phyloP scores from a whole-genome alignment of 1,140 invertebrate species.

The Caenorhabditis latens region DNA sequence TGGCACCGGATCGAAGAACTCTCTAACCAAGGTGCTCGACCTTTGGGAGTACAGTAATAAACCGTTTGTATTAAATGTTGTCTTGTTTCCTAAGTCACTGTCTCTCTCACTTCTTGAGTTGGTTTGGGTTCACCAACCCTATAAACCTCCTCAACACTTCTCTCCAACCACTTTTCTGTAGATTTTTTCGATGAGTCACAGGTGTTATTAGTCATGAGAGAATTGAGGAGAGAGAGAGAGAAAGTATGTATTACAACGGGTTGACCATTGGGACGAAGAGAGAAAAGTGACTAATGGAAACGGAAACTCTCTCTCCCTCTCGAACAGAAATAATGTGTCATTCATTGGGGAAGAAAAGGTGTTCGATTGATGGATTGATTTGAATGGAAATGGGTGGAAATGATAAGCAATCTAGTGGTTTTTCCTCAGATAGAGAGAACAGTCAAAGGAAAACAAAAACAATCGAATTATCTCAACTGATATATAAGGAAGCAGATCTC shows the following conservation, averaged over 20 bases:
- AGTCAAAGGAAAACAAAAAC: too few relatives aligned
- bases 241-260: slow-evolving; percentile 42
- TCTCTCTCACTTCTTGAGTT: too few relatives aligned
- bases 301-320: not conserved
- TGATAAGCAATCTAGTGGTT: not conserved
- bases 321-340: slow-evolving; percentile 16
- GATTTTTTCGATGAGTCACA: slow-evolving; percentile 21
- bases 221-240: not conserved
- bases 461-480: too few relatives aligned
- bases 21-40: too few relatives aligned
- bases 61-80: too few relatives aligned
- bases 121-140: too few relatives aligned
- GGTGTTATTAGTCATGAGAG: slow-evolving; percentile 54
- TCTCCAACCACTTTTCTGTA: not conserved
- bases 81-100: too few relatives aligned
- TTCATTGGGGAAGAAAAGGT: not conserved
- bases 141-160: too few relatives aligned
- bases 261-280: slow-evolving; percentile 20
- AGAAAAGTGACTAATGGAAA: slow-evolving; percentile 52
- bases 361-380: slow-evolving; percentile 22
- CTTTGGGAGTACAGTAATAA: too few relatives aligned
- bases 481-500: too few relatives aligned
- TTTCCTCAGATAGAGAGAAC: not conserved
- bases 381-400: not conserved
- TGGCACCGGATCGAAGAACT: too few relatives aligned